Percentiles rank a stretch among this genome's conserved stretches.
phyloP scores from a whole-genome alignment of 2,113 vertebrate species.

The Rhabdomys dilectus region DNA sequence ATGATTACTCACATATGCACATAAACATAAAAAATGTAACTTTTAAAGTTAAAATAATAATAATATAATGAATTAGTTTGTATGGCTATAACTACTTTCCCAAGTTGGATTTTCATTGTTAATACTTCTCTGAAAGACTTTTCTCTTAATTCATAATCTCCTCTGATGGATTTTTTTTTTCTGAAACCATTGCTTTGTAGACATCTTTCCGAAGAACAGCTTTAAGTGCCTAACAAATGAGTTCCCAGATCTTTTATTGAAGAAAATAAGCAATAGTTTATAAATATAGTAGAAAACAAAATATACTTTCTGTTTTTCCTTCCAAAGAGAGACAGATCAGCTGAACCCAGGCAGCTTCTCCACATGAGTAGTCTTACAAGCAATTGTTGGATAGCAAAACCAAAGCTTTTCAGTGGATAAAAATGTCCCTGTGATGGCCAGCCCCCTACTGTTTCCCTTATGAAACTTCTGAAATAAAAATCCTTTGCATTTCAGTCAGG shows the following conservation, averaged over 20 bases:
- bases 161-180: not conserved
- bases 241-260: constrained; percentile 22
- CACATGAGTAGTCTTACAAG: not conserved
- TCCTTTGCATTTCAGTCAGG: not conserved
- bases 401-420: constrained; percentile 21
- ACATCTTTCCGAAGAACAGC: constrained; percentile 27
- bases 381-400: not conserved
- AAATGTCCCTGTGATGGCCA: constrained; percentile 20
- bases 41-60: not conserved
- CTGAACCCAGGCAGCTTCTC: not conserved
- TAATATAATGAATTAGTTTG: constrained; percentile 13
- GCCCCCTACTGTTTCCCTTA: constrained; percentile 10
- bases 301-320: constrained; percentile 30
- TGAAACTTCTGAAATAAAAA: constrained; percentile 18
- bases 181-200: constrained; percentile 48
- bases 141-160: constrained; percentile 4
- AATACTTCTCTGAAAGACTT: constrained; percentile 37
- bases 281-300: constrained; percentile 21
- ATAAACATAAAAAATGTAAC: not conserved
- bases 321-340: not conserved
- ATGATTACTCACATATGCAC: not conserved
- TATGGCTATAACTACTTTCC: not conserved
- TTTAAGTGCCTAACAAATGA: constrained; percentile 18
- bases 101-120: constrained; percentile 35
- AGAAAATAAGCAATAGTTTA: constrained; percentile 38